Evolutionary conservation across 1,140 invertebrate genomes (phyloP).

Genomic region (Heliconius congener): DNA sequence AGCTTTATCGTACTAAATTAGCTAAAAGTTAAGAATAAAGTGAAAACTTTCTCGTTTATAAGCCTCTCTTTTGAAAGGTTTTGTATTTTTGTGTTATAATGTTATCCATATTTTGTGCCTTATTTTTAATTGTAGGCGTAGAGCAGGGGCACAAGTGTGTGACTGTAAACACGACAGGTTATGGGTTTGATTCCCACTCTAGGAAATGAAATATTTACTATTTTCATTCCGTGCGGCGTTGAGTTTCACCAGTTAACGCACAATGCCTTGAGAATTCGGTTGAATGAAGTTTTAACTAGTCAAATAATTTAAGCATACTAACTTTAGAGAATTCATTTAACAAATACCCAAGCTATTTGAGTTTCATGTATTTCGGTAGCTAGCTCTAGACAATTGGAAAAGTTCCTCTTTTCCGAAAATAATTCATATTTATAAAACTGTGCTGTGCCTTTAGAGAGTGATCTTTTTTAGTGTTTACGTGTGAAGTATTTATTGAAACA

Average conservation of each 20-base stretch:
- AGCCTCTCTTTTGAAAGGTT: conserved; percentile 5
- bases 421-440: too few relatives aligned
- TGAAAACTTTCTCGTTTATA: neutral
- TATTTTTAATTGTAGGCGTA: too few relatives aligned
- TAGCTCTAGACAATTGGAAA: neutral
- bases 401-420: neutral
- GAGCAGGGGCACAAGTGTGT: too few relatives aligned
- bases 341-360: neutral
- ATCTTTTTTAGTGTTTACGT: neutral
- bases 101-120: too few relatives aligned
- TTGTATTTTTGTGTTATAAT: neutral
- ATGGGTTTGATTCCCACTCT: neutral
- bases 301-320: neutral
- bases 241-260: neutral
- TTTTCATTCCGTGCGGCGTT: too few relatives aligned
- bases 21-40: conserved; percentile 1
- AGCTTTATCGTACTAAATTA: conserved; percentile 10
- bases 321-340: conserved; percentile 1
- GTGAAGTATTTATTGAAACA: neutral
- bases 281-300: too few relatives aligned
- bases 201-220: neutral
- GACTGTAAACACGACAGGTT: neutral
- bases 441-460: too few relatives aligned
- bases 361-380: neutral
- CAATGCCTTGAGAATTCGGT: neutral